Evolutionary conservation across 2,113 vertebrate species (phyloP), one percentile per base, ranked within the genome.

Genomic region (Sinosuthora webbiana): DNA sequence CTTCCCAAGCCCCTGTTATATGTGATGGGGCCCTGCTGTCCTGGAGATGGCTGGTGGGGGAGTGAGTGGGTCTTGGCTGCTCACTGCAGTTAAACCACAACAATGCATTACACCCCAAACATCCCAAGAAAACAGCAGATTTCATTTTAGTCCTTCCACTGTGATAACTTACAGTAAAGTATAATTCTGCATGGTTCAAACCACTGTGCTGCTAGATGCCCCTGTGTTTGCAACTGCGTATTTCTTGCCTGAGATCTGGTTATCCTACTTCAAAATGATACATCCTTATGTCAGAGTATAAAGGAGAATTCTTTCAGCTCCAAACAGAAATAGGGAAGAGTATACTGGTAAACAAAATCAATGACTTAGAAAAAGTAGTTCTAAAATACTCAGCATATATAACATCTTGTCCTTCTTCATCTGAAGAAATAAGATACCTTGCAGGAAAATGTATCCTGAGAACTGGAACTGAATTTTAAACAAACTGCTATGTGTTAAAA

Each of bases 401-500:
- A 87, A 27, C 3, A 17, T 83, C 55, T 91, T 92, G 19, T 92
- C 52, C 37, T 42, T 73, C 55, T 52, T 90, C 62, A 69, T 90
- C 52, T 90, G 44, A 80, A 69, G 59, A 92, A 97, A 86, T 95
- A 95, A 37, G 64, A 76, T 83, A 94, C 35, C 84, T 81, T 73
- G 27, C 47, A 94, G 69, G 94, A 96, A 95, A 95, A 83, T 75
- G 65, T 87, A 95, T 89, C 56, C 94, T 78, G 90, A 97, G 84
- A 92, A 96, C 53, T 95, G 64, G 69, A 93, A 90, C 47, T 4
- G 13, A 94, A 92, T 95, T 96, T 97, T 94, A 96, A 97, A 97
- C 65, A 92, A 79, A 78, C 42, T 96, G 71, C 52, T 92, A 28
- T 79, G 76, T 65, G 76, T 95, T 97, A 97, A 97, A 84, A 96